Base-by-base conservation (phyloP, 2,888 invertebrate genomes). In the Ramazzottius varieornatus region DNA sequence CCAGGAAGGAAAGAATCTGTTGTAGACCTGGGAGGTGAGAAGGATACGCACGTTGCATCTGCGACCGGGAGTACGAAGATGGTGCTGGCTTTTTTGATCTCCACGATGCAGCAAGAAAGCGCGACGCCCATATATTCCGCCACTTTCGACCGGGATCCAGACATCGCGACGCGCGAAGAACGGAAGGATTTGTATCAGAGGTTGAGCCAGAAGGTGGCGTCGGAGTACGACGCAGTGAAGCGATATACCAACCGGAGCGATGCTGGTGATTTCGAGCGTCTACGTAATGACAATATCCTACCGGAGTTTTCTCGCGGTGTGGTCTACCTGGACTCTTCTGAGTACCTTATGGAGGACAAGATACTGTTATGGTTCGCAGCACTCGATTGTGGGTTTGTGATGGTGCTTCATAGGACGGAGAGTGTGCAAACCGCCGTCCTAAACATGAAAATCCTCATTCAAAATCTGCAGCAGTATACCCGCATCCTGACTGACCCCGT, bases 381-480 rank as follows among this genome's bases (percentile, higher is more conserved):
- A 8, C 8, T 54, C 54, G 54, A 54, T 29, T n/a, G 20, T 13
- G 54, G 54, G 4, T 54, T 54, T 24, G 54, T 24, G n/a, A 4
- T 54, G n/a, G 29, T 54, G 20, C 54, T 54, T 8, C 20, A 54
- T 8, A 54, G 24, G 4, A 16, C n/a, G 54, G 54, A 54, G 54
- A 54, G 29, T 29, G 54, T 54, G 4, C 54, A 54, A 8, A 24
- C 29, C 20, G 54, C 54, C 4, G 24, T 24, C 16, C 54, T 54
- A 24, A 54, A 54, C 24, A 13, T 54, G 29, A 54, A 54, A 29
- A 4, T 54, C 16, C 54, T 54, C 4, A 54, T 54, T 29, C 54
- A 54, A 24, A 54, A 54, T 24, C 54, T 54, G n/a, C 54, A 54
- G 29, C 54, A 54, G 54, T 54, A 54, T 29, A 54, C 54, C 4